Conservation (phyloP, 2,797 vertebrate species). For the Molothrus ater region DNA sequence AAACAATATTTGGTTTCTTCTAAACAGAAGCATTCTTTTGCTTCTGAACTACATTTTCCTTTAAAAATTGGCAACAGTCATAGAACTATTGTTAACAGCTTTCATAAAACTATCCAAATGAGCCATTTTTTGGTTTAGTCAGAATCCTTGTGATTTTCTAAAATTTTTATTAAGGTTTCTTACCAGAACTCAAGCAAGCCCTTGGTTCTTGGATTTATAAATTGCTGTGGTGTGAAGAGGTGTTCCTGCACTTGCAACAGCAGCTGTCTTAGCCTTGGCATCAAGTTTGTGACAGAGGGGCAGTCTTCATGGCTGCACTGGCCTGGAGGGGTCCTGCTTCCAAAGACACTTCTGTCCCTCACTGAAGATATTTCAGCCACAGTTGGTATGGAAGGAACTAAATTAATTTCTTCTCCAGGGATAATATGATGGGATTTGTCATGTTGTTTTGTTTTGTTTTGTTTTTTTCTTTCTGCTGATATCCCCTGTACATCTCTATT, state of each 20-base stretch:
- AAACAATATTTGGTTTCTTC: background rate
- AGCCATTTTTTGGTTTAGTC: background rate
- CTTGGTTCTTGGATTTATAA: background rate
- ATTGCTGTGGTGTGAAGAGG: background rate
- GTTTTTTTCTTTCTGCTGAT: background rate
- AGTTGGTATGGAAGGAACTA: background rate
- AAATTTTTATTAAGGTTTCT: background rate
- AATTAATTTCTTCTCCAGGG: background rate
- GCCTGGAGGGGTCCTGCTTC: background rate
- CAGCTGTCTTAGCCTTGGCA: background rate
- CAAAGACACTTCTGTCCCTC: background rate
- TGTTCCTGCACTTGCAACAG: background rate
- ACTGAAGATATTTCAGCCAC: background rate
- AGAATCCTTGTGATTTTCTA: background rate
- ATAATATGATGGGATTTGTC: background rate
- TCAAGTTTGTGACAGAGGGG: background rate
- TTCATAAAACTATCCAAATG: background rate
- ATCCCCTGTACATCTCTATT: background rate
- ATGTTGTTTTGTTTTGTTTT: background rate
- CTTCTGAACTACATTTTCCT: background rate
- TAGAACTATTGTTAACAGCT: background rate
- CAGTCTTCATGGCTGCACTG: background rate
- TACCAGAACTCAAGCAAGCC: background rate
- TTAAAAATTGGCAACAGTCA: background rate
- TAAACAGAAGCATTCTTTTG: constrained; percentile 30